Percentiles rank a stretch among this genome's conserved stretches.
phyloP scores from a whole-genome alignment of 2,113 vertebrate species.

The Coturnix japonica region DNA sequence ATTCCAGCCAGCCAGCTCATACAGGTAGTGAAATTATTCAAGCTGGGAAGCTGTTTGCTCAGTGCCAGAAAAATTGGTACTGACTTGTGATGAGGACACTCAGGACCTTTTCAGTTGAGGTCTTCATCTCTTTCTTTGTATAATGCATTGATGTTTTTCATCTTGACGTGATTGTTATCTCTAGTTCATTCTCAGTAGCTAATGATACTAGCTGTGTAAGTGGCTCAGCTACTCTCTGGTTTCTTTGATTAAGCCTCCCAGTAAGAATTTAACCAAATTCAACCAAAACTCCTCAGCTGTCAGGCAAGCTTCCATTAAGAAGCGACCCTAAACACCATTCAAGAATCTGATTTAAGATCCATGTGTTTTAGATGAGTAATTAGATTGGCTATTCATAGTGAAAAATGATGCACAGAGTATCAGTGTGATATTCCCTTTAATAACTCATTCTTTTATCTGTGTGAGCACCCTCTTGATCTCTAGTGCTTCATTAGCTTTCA shows the following conservation, averaged over 20 bases:
- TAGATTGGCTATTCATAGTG: not conserved
- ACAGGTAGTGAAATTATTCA: not conserved
- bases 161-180: not conserved
- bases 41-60: not conserved
- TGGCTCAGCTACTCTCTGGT: not conserved
- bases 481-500: not conserved
- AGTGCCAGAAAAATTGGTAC: not conserved
- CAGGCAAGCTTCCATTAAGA: conserved; percentile 35
- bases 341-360: not conserved
- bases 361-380: conserved; percentile 20
- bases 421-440: not conserved
- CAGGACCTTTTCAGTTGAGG: not conserved
- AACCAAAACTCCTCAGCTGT: conserved; percentile 15
- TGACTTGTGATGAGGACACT: not conserved
- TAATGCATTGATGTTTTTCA: not conserved
- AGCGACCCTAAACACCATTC: conserved; percentile 3
- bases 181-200: not conserved
- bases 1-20: not conserved
- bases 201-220: not conserved
- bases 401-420: not conserved
- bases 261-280: conserved; percentile 36
- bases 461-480: not conserved
- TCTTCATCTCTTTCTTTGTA: not conserved
- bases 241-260: conserved; percentile 28
- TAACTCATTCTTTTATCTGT: not conserved